Percentiles rank a stretch among this genome's conserved stretches.
phyloP scores from a whole-genome alignment of 2,797 vertebrate genomes.

The Ibycter americanus region DNA sequence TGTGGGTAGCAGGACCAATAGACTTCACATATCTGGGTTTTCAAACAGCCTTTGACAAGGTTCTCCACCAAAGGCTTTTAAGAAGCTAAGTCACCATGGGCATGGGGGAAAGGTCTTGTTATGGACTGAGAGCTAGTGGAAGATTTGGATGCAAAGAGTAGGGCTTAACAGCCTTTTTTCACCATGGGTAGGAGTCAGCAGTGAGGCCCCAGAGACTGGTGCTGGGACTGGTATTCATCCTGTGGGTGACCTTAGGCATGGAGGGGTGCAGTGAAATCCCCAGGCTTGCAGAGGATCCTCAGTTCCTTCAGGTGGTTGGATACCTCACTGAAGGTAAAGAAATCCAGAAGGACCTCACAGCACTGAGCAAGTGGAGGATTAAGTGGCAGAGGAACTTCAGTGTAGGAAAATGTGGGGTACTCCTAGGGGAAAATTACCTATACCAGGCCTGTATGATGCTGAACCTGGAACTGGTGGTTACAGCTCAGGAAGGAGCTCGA shows the following conservation, averaged over 20 bases:
- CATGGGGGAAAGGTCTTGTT: background rate
- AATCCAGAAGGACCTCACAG: background rate
- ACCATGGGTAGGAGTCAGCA: background rate
- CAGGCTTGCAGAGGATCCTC: background rate
- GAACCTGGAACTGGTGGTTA: background rate
- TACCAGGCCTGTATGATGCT: background rate
- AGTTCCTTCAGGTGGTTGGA: background rate
- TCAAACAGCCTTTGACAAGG: background rate
- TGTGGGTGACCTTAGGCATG: background rate
- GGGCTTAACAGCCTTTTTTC: background rate
- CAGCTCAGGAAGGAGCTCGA: background rate
- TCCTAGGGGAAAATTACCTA: background rate
- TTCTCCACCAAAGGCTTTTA: background rate
- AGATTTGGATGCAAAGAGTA: background rate
- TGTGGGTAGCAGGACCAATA: accelerated
- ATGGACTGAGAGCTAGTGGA: accelerated
- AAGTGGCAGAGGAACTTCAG: background rate
- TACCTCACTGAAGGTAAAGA: background rate
- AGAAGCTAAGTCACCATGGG: background rate
- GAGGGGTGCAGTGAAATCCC: background rate
- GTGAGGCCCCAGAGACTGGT: background rate
- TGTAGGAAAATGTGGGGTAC: background rate
- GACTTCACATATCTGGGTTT: background rate
- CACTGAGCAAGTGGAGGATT: background rate
- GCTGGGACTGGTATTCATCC: background rate